A percentile compares a stretch with the other conserved stretches of the same genome.
Conservation (phyloP, 2,113 vertebrate species). For the Grantiella picta region DNA sequence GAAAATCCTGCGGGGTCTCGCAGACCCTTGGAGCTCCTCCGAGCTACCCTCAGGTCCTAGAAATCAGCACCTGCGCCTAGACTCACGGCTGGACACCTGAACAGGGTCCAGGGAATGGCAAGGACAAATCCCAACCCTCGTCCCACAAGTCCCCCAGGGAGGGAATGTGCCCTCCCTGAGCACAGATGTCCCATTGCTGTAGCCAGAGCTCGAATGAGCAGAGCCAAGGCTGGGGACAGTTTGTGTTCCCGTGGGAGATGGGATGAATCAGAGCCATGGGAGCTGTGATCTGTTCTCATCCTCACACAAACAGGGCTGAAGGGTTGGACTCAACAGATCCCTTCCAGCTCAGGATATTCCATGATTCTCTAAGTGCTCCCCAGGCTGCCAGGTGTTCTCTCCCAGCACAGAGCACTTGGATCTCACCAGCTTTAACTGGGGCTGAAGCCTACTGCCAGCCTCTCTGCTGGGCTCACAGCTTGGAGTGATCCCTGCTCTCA, state of each 20-base stretch:
- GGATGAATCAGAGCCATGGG: not conserved
- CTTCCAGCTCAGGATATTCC: not conserved
- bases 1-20: not conserved
- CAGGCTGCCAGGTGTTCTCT: not conserved
- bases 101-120: too few relatives aligned
- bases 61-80: not conserved
- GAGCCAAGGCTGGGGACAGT: not conserved
- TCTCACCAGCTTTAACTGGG: not conserved
- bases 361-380: accelerated
- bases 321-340: not conserved
- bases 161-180: not conserved
- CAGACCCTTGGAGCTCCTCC: not conserved
- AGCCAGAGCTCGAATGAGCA: not conserved
- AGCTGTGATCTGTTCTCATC: not conserved
- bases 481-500: not conserved
- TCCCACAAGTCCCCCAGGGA: not conserved
- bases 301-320: not conserved
- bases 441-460: not conserved
- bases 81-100: not conserved
- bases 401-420: not conserved
- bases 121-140: not conserved
- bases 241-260: not conserved
- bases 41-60: accelerated
- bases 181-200: not conserved
- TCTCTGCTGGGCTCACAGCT: accelerated